A percentile compares a stretch with the other conserved stretches of the same genome.
These are phyloP conservation scores for Bujurquina vittata DNA, from an alignment of 2,113 vertebrate genomes.

Conservation along the genomic window DNA sequence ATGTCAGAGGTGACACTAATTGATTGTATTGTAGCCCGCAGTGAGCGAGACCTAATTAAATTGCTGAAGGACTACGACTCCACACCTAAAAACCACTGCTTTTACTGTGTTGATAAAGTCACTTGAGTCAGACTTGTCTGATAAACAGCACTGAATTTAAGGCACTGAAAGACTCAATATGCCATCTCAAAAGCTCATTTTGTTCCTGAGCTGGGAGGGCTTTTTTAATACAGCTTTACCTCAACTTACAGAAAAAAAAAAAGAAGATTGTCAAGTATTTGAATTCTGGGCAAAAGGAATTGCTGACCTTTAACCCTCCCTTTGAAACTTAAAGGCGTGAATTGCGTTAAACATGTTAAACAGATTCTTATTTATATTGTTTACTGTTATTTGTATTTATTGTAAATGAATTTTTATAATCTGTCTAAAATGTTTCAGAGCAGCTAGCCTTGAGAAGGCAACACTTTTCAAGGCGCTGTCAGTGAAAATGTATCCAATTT, in stretches of 20 bases:
- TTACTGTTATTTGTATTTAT: constrained; percentile 68
- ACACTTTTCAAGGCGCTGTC: constrained; percentile 52
- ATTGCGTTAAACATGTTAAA: constrained; percentile 58
- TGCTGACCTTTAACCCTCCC: constrained; percentile 12
- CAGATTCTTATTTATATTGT: constrained; percentile 68
- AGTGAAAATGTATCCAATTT: constrained; percentile 47
- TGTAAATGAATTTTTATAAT: constrained; percentile 60
- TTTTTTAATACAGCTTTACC: constrained; percentile 52
- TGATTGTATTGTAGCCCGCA: constrained; percentile 50
- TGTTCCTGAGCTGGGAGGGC: constrained; percentile 9
- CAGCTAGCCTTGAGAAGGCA: constrained; percentile 71
- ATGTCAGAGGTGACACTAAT: constrained; percentile 47
- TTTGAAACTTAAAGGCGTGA: constrained; percentile 29
- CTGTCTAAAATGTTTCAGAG: constrained; percentile 8
- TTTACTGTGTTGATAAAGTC: constrained; percentile 21
- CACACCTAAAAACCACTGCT: neutral
- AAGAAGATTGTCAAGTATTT: constrained; percentile 8
- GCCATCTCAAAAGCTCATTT: constrained; percentile 17
- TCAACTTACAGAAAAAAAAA: constrained; percentile 29
- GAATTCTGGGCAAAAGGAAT: constrained; percentile 14
- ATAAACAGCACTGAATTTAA: constrained; percentile 28
- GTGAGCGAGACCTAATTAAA: constrained; percentile 12
- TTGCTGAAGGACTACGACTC: neutral
- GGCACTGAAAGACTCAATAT: constrained; percentile 35
- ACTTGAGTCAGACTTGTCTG: neutral